phyloP scores from a whole-genome alignment of 2,888 invertebrate genomes.

The Ametastegia equiseti region DNA sequence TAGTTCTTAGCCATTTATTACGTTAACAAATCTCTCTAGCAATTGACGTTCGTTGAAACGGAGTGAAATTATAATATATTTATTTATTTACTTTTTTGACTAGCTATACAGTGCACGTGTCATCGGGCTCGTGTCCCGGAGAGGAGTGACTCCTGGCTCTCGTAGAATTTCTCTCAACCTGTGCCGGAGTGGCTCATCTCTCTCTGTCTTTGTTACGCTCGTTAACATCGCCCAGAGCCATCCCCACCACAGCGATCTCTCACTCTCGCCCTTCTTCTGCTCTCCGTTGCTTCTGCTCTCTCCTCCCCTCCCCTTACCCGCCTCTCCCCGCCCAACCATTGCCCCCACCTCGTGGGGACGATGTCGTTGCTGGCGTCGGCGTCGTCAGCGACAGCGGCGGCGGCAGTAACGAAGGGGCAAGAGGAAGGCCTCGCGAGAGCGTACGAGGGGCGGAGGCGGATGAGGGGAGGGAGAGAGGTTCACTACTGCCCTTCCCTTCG shows the following conservation, averaged over 20 bases:
- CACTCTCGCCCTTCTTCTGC: conserved; percentile 51
- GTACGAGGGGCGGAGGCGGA: not conserved
- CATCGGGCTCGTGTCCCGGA: conserved; percentile 54
- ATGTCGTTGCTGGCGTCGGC: conserved; percentile 9
- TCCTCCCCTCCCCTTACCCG: conserved; percentile 49
- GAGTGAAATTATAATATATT: not conserved
- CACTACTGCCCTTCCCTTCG: conserved; percentile 51
- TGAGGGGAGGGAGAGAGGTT: not conserved
- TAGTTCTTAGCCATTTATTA: too few relatives aligned
- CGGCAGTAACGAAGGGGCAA: not conserved
- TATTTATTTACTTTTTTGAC: not conserved
- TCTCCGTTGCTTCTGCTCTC: conserved; percentile 49
- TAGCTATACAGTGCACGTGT: conserved; percentile 40
- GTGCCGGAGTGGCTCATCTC: conserved; percentile 63
- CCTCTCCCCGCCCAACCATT: conserved; percentile 34
- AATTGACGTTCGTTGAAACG: not conserved
- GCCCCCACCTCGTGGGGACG: not conserved
- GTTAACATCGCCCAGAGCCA: conserved; percentile 42
- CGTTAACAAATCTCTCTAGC: too few relatives aligned
- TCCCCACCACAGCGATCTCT: conserved; percentile 53
- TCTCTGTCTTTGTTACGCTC: conserved; percentile 51
- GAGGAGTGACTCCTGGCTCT: conserved; percentile 64
- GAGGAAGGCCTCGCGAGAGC: conserved; percentile 2
- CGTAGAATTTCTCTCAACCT: conserved; percentile 69
- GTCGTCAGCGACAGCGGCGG: not conserved